These are phyloP conservation scores for Macrochelys suwanniensis DNA, from an alignment of 2,797 vertebrate genomes.

Conservation along the genomic window DNA sequence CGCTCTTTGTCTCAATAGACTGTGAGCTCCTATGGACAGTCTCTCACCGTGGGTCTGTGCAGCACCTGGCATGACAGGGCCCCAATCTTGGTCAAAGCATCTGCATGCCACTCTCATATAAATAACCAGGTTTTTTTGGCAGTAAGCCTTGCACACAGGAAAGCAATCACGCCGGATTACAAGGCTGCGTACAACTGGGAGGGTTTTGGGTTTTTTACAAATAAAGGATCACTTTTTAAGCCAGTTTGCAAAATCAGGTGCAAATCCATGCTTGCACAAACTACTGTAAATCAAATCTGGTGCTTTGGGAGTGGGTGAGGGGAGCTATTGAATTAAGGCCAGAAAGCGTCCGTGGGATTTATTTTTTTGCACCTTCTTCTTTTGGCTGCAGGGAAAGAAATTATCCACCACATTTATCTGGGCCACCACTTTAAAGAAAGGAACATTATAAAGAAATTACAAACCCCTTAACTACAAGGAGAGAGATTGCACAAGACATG, in stretches of 20 bases:
- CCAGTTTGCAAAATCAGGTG: constrained; percentile 5
- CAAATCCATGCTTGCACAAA: neutral
- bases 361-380: neutral
- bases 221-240: neutral
- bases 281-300: neutral
- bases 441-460: neutral
- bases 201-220: neutral
- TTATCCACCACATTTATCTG: constrained; percentile 25
- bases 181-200: neutral
- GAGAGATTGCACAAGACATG: neutral
- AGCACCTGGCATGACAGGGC: neutral
- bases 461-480: neutral
- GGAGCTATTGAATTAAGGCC: neutral
- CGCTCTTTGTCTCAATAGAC: neutral
- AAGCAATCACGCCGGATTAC: neutral
- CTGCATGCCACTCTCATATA: neutral
- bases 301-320: neutral
- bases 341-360: neutral
- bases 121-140: neutral
- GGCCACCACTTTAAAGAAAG: constrained; percentile 8
- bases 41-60: neutral
- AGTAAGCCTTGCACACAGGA: neutral
- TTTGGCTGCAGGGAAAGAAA: constrained; percentile 9
- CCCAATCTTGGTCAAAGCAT: neutral
- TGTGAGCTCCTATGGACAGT: neutral